A percentile compares a stretch with the other conserved stretches of the same genome.
Conservation (phyloP, 2,113 vertebrate species). For the Pelecanoides urinatrix region DNA sequence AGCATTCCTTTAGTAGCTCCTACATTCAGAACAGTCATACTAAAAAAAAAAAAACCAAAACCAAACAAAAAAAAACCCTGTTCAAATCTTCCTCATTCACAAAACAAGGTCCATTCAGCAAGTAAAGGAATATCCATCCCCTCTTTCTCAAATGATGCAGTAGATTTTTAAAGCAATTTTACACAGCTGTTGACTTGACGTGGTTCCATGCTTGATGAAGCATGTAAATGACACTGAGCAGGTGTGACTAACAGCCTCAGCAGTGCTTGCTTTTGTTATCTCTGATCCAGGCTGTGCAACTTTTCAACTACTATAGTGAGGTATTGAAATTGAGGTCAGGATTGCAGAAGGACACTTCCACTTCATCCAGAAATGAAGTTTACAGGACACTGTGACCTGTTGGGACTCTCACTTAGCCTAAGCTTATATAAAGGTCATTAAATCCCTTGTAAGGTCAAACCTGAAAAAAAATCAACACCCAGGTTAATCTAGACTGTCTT, state of each 20-base stretch:
- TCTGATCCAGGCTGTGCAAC: background rate
- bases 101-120: background rate
- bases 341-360: background rate
- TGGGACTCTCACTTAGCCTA: background rate
- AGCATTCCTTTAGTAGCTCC: background rate
- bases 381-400: background rate
- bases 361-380: background rate
- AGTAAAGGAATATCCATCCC: background rate
- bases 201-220: constrained; percentile 23
- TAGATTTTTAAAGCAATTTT: background rate
- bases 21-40: background rate
- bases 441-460: background rate
- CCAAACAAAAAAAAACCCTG: background rate
- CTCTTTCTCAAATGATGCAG: background rate
- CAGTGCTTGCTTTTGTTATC: background rate
- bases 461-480: background rate
- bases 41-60: background rate
- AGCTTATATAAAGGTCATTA: background rate
- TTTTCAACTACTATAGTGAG: background rate
- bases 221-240: background rate
- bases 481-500: background rate
- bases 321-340: background rate
- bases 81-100: background rate
- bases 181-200: background rate
- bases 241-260: constrained; percentile 22